A percentile compares a stretch with the other conserved stretches of the same genome.
phyloP scores from a whole-genome alignment of 2,888 invertebrate genomes.

The Odontomyia ornata region DNA sequence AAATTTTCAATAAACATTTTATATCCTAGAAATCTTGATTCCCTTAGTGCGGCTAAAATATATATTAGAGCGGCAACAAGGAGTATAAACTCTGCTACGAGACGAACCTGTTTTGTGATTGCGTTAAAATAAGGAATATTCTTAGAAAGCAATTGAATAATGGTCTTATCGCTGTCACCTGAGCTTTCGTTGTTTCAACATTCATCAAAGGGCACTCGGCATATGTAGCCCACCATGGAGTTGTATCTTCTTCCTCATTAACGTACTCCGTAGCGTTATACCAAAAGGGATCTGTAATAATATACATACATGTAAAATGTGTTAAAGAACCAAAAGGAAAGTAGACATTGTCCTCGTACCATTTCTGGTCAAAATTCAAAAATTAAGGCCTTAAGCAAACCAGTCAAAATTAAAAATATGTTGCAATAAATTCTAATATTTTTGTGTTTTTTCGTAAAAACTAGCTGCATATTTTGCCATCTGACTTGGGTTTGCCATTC shows the following conservation, averaged over 20 bases:
- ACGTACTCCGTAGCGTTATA: conserved; percentile 61
- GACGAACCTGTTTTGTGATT: conserved; percentile 68
- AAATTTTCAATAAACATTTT: conserved; percentile 95
- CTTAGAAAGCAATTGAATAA: not conserved
- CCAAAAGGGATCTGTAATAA: conserved; percentile 60
- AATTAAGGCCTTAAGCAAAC: too few species aligned
- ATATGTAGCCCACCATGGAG: conserved; percentile 61
- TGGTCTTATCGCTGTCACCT: conserved; percentile 53
- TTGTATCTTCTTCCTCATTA: conserved; percentile 56
- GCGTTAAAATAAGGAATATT: not conserved
- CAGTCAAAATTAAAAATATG: too few species aligned
- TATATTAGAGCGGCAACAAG: conserved; percentile 86
- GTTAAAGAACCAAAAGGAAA: too few species aligned
- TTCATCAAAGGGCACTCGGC: conserved; percentile 63
- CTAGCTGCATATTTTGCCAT: too few species aligned
- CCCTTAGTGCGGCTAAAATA: conserved; percentile 83
- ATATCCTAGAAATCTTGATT: conserved; percentile 89
- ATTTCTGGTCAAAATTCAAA: too few species aligned
- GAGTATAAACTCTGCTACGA: conserved; percentile 80
- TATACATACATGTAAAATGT: not conserved
- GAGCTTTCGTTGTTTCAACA: conserved; percentile 59
- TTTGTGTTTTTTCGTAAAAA: too few species aligned
- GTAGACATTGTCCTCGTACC: too few species aligned
- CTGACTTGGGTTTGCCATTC: too few species aligned
- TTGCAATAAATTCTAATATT: too few species aligned